phyloP scores from a whole-genome alignment of 2,797 vertebrate genomes.

The Parauchenoglanis punctatus region DNA sequence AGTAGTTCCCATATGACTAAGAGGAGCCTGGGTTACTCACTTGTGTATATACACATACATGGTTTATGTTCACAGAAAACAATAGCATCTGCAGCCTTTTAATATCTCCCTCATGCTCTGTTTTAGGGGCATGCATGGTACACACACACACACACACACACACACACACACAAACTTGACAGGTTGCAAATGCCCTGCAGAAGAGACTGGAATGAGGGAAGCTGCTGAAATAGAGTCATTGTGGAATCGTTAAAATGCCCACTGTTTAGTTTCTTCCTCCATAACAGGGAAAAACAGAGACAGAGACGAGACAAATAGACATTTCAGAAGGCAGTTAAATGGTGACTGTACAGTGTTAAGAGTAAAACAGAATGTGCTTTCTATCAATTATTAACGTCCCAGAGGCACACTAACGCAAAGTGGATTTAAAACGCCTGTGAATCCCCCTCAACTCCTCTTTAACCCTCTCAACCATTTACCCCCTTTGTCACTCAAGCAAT shows the following conservation, averaged over 20 bases:
- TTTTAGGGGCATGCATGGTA: slow-evolving; percentile 4
- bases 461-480: slow-evolving; percentile 18
- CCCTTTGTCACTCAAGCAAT: slow-evolving; percentile 15
- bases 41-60: background rate
- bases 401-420: slow-evolving; percentile 52
- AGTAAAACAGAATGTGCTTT: slow-evolving; percentile 62
- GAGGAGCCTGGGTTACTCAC: background rate
- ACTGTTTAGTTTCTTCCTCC: slow-evolving; percentile 36
- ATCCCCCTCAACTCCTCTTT: slow-evolving; percentile 44
- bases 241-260: slow-evolving; percentile 38
- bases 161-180: background rate
- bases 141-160: slow-evolving; percentile 22
- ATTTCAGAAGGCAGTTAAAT: slow-evolving; percentile 57
- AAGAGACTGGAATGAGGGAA: background rate
- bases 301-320: slow-evolving; percentile 29
- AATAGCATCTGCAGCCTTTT: slow-evolving; percentile 27
- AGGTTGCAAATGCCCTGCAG: slow-evolving; percentile 17
- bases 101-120: slow-evolving; percentile 13
- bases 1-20: slow-evolving; percentile 12
- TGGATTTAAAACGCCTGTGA: slow-evolving; percentile 61
- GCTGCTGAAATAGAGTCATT: slow-evolving; percentile 33
- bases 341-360: slow-evolving; percentile 56
- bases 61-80: slow-evolving; percentile 28
- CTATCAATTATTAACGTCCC: slow-evolving; percentile 64
- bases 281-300: slow-evolving; percentile 20